Percentiles rank a stretch among this genome's conserved stretches.
Conservation (phyloP, 1,140 invertebrate species). For the Cydia amplana region DNA sequence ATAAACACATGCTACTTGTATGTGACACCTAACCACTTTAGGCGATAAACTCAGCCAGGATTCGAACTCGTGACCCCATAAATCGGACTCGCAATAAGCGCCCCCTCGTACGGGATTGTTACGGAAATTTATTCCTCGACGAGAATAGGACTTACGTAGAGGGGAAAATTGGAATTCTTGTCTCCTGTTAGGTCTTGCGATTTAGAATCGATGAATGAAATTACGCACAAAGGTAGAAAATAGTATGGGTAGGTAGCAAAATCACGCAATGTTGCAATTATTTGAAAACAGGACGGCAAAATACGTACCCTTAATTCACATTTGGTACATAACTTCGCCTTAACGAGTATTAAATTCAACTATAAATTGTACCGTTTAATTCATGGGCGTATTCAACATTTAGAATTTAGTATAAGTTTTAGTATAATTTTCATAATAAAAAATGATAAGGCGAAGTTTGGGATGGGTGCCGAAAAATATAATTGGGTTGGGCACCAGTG, state of each 20-base stretch:
- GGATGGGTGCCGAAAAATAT: too few relatives aligned
- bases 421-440: too few relatives aligned
- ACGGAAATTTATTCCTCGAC: background rate
- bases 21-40: background rate
- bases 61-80: constrained; percentile 9
- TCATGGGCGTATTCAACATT: too few relatives aligned
- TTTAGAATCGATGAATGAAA: background rate
- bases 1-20: background rate
- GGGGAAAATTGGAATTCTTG: background rate
- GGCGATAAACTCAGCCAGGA: background rate
- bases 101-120: constrained; percentile 1
- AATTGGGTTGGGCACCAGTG: too few relatives aligned
- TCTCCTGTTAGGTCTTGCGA: background rate
- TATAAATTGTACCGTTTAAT: too few relatives aligned
- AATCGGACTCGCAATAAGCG: background rate
- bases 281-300: too few relatives aligned
- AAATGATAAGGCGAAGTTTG: too few relatives aligned
- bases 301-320: too few relatives aligned
- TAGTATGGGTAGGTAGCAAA: background rate
- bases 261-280: too few relatives aligned
- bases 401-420: too few relatives aligned
- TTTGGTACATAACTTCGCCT: too few relatives aligned
- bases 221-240: background rate
- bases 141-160: background rate
- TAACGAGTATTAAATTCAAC: too few relatives aligned